These are phyloP conservation scores for Ciconia nigra DNA, from an alignment of 2,797 vertebrate genomes.

Conservation along the genomic window DNA sequence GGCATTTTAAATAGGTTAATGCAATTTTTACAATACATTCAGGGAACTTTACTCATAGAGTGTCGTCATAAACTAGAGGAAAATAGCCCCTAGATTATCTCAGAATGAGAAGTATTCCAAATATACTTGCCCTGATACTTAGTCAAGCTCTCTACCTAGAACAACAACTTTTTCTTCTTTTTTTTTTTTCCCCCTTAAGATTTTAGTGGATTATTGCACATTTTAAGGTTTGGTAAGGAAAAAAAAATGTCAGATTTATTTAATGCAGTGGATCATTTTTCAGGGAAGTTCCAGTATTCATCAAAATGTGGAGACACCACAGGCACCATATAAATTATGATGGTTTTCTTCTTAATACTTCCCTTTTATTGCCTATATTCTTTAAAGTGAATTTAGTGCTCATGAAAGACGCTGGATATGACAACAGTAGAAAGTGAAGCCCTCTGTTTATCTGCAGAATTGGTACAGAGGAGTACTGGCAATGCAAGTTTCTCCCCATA, in stretches of 20 bases:
- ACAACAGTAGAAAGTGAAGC: not conserved
- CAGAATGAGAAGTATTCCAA: conserved; percentile 24
- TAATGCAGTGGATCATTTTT: conserved; percentile 33
- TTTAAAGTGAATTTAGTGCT: conserved; percentile 46
- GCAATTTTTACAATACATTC: conserved; percentile 51
- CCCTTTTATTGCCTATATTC: conserved; percentile 55
- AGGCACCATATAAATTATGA: conserved; percentile 55
- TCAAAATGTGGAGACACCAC: conserved; percentile 38
- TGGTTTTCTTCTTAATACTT: conserved; percentile 44
- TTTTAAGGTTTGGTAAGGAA: not conserved
- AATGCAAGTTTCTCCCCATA: not conserved
- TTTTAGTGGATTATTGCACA: not conserved
- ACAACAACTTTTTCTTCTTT: not conserved
- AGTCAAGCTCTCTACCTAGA: not conserved
- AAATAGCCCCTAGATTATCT: conserved; percentile 49
- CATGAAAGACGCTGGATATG: conserved; percentile 2
- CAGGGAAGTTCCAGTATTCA: conserved; percentile 24
- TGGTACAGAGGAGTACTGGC: not conserved
- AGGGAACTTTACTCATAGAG: conserved; percentile 47
- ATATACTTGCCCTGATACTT: not conserved
- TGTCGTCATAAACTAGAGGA: conserved; percentile 40
- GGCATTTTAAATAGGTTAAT: conserved; percentile 67
- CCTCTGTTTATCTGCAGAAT: not conserved
- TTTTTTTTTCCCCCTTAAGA: not conserved
- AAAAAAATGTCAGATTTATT: conserved; percentile 33